Evolutionary conservation across 1,140 invertebrate genomes (phyloP).

Genomic region (Acyrthosiphon pisum): DNA sequence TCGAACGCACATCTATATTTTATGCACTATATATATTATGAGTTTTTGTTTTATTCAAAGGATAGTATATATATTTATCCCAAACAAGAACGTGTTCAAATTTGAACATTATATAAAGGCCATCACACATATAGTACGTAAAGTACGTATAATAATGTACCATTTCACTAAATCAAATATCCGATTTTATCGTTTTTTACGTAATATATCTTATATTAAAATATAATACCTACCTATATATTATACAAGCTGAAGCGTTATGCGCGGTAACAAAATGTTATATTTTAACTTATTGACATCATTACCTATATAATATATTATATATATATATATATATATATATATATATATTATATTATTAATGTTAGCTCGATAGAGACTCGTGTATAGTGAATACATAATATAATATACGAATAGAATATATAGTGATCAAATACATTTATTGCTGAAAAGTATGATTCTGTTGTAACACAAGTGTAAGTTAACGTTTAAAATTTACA

Average conservation of each 20-base stretch:
- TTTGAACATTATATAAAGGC: neutral
- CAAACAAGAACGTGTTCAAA: constrained; percentile 8
- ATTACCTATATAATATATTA: neutral
- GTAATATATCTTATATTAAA: constrained; percentile 28
- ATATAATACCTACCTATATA: neutral
- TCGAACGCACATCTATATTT: neutral
- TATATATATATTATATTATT: neutral
- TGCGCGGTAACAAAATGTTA: neutral
- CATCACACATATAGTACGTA: neutral
- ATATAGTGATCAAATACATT: neutral
- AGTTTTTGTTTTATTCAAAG: neutral
- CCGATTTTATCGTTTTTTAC: constrained; percentile 26
- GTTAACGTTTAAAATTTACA: too few species aligned
- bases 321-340: too few species aligned
- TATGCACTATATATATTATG: neutral
- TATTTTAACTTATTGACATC: neutral
- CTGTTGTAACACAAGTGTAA: too few species aligned
- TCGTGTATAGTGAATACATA: neutral
- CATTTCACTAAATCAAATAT: constrained; percentile 8
- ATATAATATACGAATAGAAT: neutral
- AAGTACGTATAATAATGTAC: too few species aligned
- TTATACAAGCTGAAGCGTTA: neutral
- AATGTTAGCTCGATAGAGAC: neutral
- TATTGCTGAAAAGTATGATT: too few species aligned
- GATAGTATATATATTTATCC: neutral